Percentiles rank a stretch among this genome's conserved stretches.
These are phyloP conservation scores for Heliconius hermathena DNA, from an alignment of 1,140 invertebrate species.

Conservation along the genomic window DNA sequence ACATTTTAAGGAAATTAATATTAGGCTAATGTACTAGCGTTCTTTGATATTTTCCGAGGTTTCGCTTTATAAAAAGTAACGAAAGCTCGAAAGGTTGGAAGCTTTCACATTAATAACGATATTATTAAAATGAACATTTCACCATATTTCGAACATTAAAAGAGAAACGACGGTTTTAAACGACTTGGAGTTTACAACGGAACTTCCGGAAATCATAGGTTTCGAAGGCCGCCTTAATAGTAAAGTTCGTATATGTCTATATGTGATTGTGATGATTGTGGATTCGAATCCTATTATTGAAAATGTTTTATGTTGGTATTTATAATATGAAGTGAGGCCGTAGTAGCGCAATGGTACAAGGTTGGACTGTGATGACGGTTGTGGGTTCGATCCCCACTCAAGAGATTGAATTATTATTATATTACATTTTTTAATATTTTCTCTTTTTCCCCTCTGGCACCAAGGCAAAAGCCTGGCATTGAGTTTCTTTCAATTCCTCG, in stretches of 20 bases:
- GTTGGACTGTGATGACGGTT: no score
- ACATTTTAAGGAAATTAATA: slow-evolving; percentile 1
- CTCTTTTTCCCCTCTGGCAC: no score
- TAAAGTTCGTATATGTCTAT: not conserved
- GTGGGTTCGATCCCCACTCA: no score
- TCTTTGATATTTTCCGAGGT: slow-evolving; percentile 1
- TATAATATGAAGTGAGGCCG: no score
- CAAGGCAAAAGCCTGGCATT: no score
- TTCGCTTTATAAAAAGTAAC: slow-evolving; percentile 2
- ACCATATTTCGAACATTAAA: not conserved
- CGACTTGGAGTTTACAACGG: not conserved
- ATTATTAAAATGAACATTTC: not conserved
- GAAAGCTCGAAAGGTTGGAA: not conserved
- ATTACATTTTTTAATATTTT: no score
- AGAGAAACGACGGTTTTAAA: not conserved
- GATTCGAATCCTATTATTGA: not conserved
- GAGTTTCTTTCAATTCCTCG: no score
- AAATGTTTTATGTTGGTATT: no score
- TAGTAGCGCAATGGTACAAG: no score
- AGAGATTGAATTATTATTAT: no score
- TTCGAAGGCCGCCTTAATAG: not conserved
- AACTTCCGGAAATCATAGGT: not conserved
- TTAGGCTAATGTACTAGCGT: not conserved
- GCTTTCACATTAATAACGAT: not conserved
- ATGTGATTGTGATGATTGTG: not conserved